A percentile compares a stretch with the other conserved stretches of the same genome.
These are phyloP conservation scores for Cheilinus undulatus DNA, from an alignment of 2,113 vertebrate genomes.

Conservation along the genomic window DNA sequence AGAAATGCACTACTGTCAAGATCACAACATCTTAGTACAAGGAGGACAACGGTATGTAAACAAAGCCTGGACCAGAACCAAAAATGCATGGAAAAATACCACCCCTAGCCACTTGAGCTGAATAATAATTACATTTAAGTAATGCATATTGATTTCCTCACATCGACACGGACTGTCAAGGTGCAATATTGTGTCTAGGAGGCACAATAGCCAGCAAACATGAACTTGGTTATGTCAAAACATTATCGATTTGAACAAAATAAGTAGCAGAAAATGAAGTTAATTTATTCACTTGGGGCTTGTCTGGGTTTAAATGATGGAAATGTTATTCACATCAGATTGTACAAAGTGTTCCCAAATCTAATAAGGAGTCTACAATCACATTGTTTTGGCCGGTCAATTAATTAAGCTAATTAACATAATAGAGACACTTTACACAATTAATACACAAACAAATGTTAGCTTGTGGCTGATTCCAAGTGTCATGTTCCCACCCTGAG, in stretches of 20 bases:
- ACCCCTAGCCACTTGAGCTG: conserved; percentile 3
- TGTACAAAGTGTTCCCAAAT: conserved; percentile 35
- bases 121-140: conserved; percentile 39
- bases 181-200: conserved; percentile 4
- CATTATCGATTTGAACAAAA: conserved; percentile 26
- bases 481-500: no score
- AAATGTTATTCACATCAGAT: conserved; percentile 21
- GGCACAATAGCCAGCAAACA: not conserved
- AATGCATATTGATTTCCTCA: conserved; percentile 38
- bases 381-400: conserved; percentile 17
- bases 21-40: conserved; percentile 18
- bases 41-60: conserved; percentile 17
- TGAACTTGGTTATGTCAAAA: conserved; percentile 11
- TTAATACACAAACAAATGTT: conserved; percentile 1
- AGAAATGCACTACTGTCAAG: not conserved
- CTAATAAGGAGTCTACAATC: conserved; percentile 14
- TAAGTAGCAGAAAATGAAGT: not conserved
- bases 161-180: conserved; percentile 18
- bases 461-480: not conserved
- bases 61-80: conserved; percentile 30
- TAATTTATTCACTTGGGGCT: not conserved
- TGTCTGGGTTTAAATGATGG: conserved; percentile 9
- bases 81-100: conserved; percentile 1
- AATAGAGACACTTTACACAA: conserved; percentile 4
- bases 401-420: conserved; percentile 30